Evolutionary conservation across 1,140 invertebrate species (phyloP).

Genomic region (Bradynema listronoti): DNA sequence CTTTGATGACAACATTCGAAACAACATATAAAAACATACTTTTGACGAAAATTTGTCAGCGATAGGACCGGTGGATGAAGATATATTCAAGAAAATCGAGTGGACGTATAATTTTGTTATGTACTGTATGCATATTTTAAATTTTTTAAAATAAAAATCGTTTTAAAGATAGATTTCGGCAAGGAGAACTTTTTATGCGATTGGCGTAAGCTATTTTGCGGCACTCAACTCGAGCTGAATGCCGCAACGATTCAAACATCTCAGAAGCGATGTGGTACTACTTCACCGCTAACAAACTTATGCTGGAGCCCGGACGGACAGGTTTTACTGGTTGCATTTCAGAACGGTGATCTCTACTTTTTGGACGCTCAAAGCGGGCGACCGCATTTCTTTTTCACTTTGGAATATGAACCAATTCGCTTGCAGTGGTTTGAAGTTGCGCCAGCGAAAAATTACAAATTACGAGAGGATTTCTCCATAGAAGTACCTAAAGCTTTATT

Average conservation of each 20-base stretch:
- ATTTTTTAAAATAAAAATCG: neutral
- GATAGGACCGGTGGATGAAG: no score
- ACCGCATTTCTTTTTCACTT: slow-evolving; percentile 7
- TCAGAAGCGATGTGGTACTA: neutral
- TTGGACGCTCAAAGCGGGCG: slow-evolving; percentile 21
- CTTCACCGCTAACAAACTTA: neutral
- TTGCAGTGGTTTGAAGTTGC: slow-evolving; percentile 11
- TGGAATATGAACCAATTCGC: slow-evolving; percentile 3
- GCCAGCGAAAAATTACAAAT: no score
- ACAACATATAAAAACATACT: no score
- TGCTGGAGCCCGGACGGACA: slow-evolving; percentile 25
- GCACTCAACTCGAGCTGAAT: no score
- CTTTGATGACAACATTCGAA: no score
- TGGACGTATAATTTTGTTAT: no score
- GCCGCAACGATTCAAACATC: neutral
- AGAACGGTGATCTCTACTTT: slow-evolving; percentile 4
- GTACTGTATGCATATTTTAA: neutral
- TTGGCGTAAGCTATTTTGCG: neutral
- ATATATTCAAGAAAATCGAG: no score
- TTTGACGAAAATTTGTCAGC: no score
- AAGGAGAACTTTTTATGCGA: slow-evolving; percentile 6
- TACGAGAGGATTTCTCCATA: no score
- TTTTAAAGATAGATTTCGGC: slow-evolving; percentile 10
- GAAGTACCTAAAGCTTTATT: no score
- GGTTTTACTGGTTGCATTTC: slow-evolving; percentile 18